phyloP scores from a whole-genome alignment of 2,888 invertebrate species.

The Apodemia mormo region DNA sequence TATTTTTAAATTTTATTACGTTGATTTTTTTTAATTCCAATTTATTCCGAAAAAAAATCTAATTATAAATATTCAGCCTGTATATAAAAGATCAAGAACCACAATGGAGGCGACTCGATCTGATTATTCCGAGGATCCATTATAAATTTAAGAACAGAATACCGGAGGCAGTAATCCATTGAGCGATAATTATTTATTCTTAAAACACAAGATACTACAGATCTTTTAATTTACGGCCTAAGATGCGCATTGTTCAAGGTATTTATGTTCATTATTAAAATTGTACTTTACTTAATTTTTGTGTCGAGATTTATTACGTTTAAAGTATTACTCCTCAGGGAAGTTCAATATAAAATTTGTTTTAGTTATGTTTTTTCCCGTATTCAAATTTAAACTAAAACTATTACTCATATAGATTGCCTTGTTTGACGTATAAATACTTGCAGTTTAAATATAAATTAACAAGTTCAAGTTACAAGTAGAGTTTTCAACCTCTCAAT shows the following conservation, averaged over 20 bases:
- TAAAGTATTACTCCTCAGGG: background rate
- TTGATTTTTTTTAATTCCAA: too few species aligned
- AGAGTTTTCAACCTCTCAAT: too few species aligned
- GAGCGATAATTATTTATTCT: conserved; percentile 31
- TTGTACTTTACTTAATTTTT: conserved; percentile 2
- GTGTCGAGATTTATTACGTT: background rate
- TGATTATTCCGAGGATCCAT: conserved; percentile 14
- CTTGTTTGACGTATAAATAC: too few species aligned
- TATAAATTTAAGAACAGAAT: conserved; percentile 28
- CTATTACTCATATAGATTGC: too few species aligned
- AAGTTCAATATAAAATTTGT: background rate
- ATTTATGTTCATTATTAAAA: conserved; percentile 13
- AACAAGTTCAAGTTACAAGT: too few species aligned
- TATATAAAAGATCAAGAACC: conserved; percentile 1
- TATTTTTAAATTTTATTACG: too few species aligned
- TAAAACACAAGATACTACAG: conserved; percentile 5
- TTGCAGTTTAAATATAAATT: too few species aligned
- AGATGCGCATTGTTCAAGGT: background rate
- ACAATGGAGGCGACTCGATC: conserved; percentile 9
- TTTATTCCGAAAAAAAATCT: too few species aligned
- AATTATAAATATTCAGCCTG: background rate
- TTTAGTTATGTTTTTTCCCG: too few species aligned
- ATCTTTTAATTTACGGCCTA: conserved; percentile 7
- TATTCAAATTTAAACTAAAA: too few species aligned
- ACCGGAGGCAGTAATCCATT: conserved; percentile 40